A percentile compares a stretch with the other conserved stretches of the same genome.
These are phyloP conservation scores for Mechanitis messenoides DNA, from an alignment of 2,888 invertebrate species.

Conservation along the genomic window DNA sequence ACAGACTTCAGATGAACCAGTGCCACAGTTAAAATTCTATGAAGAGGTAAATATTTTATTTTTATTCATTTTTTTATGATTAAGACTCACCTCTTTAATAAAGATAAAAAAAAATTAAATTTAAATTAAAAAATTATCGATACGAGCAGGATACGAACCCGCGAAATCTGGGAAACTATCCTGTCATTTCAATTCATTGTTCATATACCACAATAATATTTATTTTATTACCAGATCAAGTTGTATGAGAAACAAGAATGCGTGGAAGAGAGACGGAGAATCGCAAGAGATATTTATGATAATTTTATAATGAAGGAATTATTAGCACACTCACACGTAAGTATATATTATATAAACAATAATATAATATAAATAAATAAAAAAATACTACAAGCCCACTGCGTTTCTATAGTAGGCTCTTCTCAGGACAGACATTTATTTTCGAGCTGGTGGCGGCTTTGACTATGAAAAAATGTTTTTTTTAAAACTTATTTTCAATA, in stretches of 20 bases:
- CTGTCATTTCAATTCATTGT: too few species aligned
- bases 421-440: too few species aligned
- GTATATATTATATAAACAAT: slow-evolving; percentile 49
- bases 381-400: too few species aligned
- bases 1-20: slow-evolving; percentile 95
- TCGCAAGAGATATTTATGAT: slow-evolving; percentile 98
- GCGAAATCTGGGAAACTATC: too few species aligned
- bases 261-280: slow-evolving; percentile 94
- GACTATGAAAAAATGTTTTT: too few species aligned
- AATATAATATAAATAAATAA: not conserved
- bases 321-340: slow-evolving; percentile 98
- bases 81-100: too few species aligned
- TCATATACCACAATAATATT: slow-evolving; percentile 5
- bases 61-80: not conserved
- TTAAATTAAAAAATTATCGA: too few species aligned
- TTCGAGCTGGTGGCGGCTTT: too few species aligned
- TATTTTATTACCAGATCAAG: slow-evolving; percentile 86
- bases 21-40: slow-evolving; percentile 99
- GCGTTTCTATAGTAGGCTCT: too few species aligned
- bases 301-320: slow-evolving; percentile 99
- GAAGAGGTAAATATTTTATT: slow-evolving; percentile 87
- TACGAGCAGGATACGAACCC: too few species aligned
- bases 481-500: too few species aligned
- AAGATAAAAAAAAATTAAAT: too few species aligned
- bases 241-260: slow-evolving; percentile 99